Conservation (phyloP, 2,797 vertebrate species). For the Muscicapa comitata region DNA sequence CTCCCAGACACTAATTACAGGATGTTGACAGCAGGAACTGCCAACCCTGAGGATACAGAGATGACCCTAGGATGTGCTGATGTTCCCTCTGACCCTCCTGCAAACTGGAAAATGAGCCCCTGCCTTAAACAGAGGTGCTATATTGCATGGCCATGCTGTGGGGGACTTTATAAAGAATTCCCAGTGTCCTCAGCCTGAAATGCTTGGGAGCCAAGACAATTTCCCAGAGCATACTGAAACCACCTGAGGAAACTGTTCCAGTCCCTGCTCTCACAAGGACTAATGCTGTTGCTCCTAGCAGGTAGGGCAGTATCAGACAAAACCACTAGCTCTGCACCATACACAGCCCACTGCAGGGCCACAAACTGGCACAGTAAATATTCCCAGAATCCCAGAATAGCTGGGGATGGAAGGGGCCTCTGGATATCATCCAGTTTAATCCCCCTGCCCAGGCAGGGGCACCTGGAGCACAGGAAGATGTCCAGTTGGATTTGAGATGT, state of each 20-base stretch:
- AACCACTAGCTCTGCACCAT: not conserved
- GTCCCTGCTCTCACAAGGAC: not conserved
- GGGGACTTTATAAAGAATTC: not conserved
- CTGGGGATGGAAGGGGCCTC: not conserved
- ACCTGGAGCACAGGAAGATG: fast-evolving
- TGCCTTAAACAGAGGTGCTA: not conserved
- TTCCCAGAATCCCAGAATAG: not conserved
- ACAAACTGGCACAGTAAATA: not conserved
- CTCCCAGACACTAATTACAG: not conserved
- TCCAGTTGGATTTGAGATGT: not conserved
- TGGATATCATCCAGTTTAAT: not conserved
- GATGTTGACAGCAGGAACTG: not conserved
- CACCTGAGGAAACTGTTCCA: not conserved
- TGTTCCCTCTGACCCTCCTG: not conserved
- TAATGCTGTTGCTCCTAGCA: not conserved
- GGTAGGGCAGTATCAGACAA: not conserved
- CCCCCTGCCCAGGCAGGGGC: not conserved
- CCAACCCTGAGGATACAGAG: not conserved
- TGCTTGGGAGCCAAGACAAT: not conserved
- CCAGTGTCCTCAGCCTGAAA: not conserved
- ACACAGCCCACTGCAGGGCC: not conserved
- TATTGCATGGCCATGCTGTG: not conserved
- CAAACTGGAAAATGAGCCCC: not conserved
- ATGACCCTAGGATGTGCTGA: not conserved
- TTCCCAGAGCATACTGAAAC: not conserved